Percentiles rank a stretch among this genome's conserved stretches.
phyloP scores from a whole-genome alignment of 2,797 vertebrate species.

The Epinephelus coioides region DNA sequence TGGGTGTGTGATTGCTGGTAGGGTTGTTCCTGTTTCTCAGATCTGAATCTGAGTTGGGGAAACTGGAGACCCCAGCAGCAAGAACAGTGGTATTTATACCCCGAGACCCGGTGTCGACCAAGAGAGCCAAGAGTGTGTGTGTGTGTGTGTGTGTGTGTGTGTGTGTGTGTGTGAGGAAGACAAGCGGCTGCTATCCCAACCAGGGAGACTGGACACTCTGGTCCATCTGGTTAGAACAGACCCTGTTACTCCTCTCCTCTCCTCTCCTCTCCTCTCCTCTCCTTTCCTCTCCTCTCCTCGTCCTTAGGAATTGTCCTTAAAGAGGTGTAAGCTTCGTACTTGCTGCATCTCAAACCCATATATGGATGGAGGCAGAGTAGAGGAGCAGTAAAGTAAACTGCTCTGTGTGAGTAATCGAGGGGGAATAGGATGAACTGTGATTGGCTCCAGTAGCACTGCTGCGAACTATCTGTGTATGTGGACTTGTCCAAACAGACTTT shows the following conservation, averaged over 20 bases:
- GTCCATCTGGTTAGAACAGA: conserved; percentile 34
- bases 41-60: conserved; percentile 53
- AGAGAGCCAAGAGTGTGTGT: conserved; percentile 34
- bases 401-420: conserved; percentile 57
- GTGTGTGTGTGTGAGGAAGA: not conserved
- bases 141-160: conserved; percentile 3
- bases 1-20: not conserved
- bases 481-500: conserved; percentile 78
- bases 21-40: conserved; percentile 31
- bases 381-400: conserved; percentile 74
- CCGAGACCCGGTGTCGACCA: conserved; percentile 29
- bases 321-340: conserved; percentile 69
- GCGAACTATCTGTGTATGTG: conserved; percentile 73
- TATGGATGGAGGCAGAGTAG: conserved; percentile 68
- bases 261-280: conserved; percentile 6
- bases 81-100: conserved; percentile 69
- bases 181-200: conserved; percentile 41
- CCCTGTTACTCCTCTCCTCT: conserved; percentile 13
- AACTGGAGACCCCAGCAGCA: conserved; percentile 61
- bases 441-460: conserved; percentile 59
- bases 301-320: conserved; percentile 73
- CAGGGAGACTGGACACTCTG: conserved; percentile 51
- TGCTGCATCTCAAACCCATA: conserved; percentile 71
- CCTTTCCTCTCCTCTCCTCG: conserved; percentile 29
- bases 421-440: conserved; percentile 35